Percentiles rank a stretch among this genome's conserved stretches.
Evolutionary conservation across 2,888 invertebrate genomes (phyloP).

Genomic region (Neoascia interrupta): DNA sequence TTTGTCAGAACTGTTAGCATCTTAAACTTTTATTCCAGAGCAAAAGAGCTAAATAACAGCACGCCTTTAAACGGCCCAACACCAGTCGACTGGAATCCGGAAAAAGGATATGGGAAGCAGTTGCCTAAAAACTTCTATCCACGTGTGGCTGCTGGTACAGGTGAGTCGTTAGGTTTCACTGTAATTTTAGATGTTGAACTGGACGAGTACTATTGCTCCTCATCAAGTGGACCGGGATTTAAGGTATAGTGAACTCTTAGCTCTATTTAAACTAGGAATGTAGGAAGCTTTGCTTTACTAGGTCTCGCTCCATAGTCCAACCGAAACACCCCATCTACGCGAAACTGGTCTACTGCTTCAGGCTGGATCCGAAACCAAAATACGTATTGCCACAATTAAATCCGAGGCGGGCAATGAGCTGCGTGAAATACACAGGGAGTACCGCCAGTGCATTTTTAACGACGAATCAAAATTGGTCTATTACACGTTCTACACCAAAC

Average conservation of each 20-base stretch:
- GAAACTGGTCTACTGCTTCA: constrained; percentile 75
- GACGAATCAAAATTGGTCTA: constrained; percentile 85
- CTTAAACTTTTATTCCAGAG: no score
- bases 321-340: constrained; percentile 75
- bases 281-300: not conserved
- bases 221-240: constrained; percentile 82
- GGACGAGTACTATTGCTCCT: constrained; percentile 89
- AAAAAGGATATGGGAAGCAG: constrained; percentile 83
- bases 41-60: constrained; percentile 22
- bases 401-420: constrained; percentile 72
- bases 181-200: constrained; percentile 85
- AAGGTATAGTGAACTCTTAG: constrained; percentile 64
- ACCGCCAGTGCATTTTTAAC: constrained; percentile 86
- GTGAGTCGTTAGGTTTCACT: constrained; percentile 86
- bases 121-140: constrained; percentile 83
- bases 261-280: no score
- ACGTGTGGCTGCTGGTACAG: constrained; percentile 81
- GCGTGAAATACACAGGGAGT: constrained; percentile 69
- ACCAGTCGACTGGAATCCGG: constrained; percentile 86
- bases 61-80: constrained; percentile 36
- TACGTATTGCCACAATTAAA: constrained; percentile 75
- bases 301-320: constrained; percentile 75
- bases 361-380: constrained; percentile 75
- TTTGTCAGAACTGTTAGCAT: no score
- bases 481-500: constrained; percentile 86